phyloP scores from a whole-genome alignment of 1,140 invertebrate species.

The Sarcophaga peregrina region DNA sequence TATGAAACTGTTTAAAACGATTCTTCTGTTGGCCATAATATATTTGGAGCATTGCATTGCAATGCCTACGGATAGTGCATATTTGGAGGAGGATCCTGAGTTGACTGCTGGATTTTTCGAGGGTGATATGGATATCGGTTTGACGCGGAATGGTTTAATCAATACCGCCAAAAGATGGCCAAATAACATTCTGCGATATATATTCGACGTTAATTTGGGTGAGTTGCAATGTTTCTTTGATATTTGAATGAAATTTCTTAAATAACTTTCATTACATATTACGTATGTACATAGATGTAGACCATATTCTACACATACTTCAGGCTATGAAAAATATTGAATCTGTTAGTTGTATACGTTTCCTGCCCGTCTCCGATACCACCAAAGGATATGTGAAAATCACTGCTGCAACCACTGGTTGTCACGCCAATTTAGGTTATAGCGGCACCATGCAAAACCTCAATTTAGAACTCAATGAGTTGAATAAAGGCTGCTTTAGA shows the following conservation, averaged over 20 bases:
- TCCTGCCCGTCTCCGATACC: conserved; percentile 47
- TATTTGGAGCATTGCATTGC: not conserved
- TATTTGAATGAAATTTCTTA: not conserved
- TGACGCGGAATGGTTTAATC: conserved; percentile 69
- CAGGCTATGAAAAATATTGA: conserved; percentile 52
- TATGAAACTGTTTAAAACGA: no score
- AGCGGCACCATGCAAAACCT: conserved; percentile 68
- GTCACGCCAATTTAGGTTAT: conserved; percentile 69
- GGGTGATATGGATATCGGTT: conserved; percentile 53
- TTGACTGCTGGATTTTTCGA: conserved; percentile 53
- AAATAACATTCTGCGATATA: conserved; percentile 65
- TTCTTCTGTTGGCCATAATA: no score
- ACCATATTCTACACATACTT: not conserved
- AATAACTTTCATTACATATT: not conserved
- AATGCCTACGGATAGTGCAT: not conserved
- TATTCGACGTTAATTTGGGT: conserved; percentile 56
- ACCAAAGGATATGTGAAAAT: conserved; percentile 49
- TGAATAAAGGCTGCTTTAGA: conserved; percentile 69
- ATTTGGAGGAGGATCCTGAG: conserved; percentile 45
- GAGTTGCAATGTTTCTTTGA: not conserved
- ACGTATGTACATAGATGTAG: not conserved
- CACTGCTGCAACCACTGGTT: conserved; percentile 60
- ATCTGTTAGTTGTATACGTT: conserved; percentile 50
- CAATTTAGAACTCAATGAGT: conserved; percentile 66
- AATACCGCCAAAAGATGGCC: conserved; percentile 72